Base-by-base conservation (phyloP, 1,140 invertebrate species). In the Drosophila bocqueti region DNA sequence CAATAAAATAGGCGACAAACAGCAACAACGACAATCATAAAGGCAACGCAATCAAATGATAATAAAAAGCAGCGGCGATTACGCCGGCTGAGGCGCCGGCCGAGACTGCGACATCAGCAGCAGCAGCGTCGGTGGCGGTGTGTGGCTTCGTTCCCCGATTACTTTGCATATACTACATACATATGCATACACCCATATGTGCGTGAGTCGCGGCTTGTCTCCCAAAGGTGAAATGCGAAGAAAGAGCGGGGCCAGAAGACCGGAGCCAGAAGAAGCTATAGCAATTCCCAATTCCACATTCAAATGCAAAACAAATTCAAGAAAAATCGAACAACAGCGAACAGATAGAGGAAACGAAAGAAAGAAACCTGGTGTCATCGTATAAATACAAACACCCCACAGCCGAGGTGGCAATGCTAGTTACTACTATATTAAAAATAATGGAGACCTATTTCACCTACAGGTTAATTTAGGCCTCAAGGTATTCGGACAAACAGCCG, bases 1-100 rank as follows among this genome's bases (percentile, higher is more conserved):
- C 61, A 83, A 72, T 43, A 75, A 71, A 65, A 83, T 83, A 43
- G 83, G 69, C 64, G 63, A 73, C 73, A 78, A 73, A 47, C 73
- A 65, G 74, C 61, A 72, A 75, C 76, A 83, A 76, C 67, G 60
- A 59, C 78, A 90, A 79, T 84, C 83, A 83, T 79, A 82, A 86
- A 89, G 83, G 72, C 65, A 60, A 65, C 81, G 79, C 85, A 90
- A 89, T 90, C 85, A 89, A 89, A 85, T 85, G 85, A 89, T 89
- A 89, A 90, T 89, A 89, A 85, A 89, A 89, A 89, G 87, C 87
- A 85, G 75, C 81, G 71, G 49, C 85, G 84, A 89, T 89, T 89
- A 90, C 85, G 83, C 69, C 38, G 75, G 62, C 81, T 57, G 74
- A 52, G 57, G 45, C 42, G 75, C 38, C 67, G 43, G 43, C 43